Percentiles rank a stretch among this genome's conserved stretches.
Evolutionary conservation across 2,113 vertebrate species (phyloP).

Genomic region (Nycticebus coucang): DNA sequence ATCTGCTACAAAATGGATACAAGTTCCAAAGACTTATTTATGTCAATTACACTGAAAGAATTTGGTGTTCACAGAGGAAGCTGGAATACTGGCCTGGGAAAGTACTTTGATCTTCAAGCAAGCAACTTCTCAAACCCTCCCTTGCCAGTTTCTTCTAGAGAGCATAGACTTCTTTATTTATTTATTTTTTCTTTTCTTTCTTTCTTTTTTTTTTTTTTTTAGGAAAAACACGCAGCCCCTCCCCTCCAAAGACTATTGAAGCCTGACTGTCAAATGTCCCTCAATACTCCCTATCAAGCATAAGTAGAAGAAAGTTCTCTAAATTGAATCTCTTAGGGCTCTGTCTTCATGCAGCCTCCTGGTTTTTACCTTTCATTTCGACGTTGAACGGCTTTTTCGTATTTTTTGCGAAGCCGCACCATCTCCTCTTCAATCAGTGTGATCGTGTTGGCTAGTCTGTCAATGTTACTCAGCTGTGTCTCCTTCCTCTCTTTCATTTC

Average conservation of each 20-base stretch:
- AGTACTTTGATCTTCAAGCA: not conserved
- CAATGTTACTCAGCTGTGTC: constrained; percentile 83
- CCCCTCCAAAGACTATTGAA: not conserved
- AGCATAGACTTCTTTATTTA: not conserved
- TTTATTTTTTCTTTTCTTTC: not conserved
- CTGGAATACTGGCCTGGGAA: not conserved
- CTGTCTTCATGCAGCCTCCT: not conserved
- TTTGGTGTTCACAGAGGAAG: not conserved
- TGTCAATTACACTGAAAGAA: not conserved
- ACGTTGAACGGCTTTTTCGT: constrained; percentile 84
- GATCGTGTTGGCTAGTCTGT: constrained; percentile 85
- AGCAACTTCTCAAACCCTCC: not conserved
- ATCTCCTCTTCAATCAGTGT: constrained; percentile 86
- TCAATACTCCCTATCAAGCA: not conserved
- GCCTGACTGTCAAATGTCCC: not conserved
- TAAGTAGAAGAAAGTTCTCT: not conserved
- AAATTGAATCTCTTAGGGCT: not conserved
- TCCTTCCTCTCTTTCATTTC: constrained; percentile 88
- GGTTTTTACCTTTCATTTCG: constrained; percentile 88
- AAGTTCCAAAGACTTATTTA: not conserved
- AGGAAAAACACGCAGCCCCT: not conserved
- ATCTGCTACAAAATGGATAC: not conserved
- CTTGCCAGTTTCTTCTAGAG: not conserved
- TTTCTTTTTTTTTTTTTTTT: not conserved
- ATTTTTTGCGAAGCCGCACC: constrained; percentile 85